Evolutionary conservation across 2,888 invertebrate species (phyloP).

Genomic region (Cyaniris semiargus): DNA sequence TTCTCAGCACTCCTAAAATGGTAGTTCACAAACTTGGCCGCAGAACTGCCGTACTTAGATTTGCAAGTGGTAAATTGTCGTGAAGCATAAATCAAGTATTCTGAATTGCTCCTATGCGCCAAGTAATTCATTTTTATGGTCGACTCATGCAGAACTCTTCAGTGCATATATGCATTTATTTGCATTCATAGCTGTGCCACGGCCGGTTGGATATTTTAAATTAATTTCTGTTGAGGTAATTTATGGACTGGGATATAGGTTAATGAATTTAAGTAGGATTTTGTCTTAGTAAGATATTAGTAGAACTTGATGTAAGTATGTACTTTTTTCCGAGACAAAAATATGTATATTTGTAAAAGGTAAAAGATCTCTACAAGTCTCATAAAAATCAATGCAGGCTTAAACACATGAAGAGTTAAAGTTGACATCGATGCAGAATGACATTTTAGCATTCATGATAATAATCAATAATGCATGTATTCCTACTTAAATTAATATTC

Average conservation of each 20-base stretch:
- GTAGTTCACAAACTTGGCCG: slow-evolving; percentile 32
- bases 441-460: too few species aligned
- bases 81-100: slow-evolving; percentile 34
- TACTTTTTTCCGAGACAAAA: too few species aligned
- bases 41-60: slow-evolving; percentile 32
- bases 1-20: slow-evolving; percentile 10
- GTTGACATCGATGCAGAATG: too few species aligned
- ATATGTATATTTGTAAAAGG: too few species aligned
- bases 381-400: too few species aligned
- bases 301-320: too few species aligned
- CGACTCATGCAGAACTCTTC: slow-evolving; percentile 35
- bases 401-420: too few species aligned
- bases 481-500: too few species aligned
- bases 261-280: not conserved
- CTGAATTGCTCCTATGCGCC: slow-evolving; percentile 37
- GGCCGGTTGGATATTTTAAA: slow-evolving; percentile 1
- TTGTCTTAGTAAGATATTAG: not conserved
- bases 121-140: slow-evolving; percentile 41
- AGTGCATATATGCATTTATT: slow-evolving; percentile 30
- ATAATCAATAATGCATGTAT: too few species aligned
- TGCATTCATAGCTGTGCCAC: slow-evolving; percentile 23
- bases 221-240: slow-evolving; percentile 13
- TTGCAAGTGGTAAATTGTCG: slow-evolving; percentile 34
- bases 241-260: not conserved
- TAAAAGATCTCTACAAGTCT: too few species aligned